Evolutionary conservation across 2,888 invertebrate genomes (phyloP).

Genomic region (Pyralis farinalis): DNA sequence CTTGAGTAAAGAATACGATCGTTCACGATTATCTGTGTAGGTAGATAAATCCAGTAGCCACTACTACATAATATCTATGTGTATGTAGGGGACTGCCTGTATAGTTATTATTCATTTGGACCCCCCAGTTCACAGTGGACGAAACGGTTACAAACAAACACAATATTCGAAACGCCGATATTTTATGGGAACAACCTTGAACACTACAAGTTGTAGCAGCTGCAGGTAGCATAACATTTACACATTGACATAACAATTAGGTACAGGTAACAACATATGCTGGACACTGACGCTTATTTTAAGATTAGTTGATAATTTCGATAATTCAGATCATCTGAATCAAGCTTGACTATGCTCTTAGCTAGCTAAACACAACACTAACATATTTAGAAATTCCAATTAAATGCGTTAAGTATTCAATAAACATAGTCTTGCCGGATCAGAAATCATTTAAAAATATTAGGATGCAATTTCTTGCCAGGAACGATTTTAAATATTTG

Average conservation of each 20-base stretch:
- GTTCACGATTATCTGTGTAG: constrained; percentile 50
- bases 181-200: constrained; percentile 4
- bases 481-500: too few relatives aligned
- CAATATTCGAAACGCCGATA: background rate
- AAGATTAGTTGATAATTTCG: too few relatives aligned
- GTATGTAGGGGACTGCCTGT: constrained; percentile 43
- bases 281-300: too few relatives aligned
- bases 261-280: background rate
- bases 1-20: background rate
- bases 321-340: too few relatives aligned
- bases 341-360: too few relatives aligned
- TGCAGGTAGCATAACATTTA: background rate
- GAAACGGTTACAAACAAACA: background rate
- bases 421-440: too few relatives aligned
- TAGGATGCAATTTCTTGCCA: too few relatives aligned
- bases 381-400: too few relatives aligned
- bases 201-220: background rate
- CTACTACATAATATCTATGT: constrained; percentile 20
- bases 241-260: background rate
- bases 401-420: too few relatives aligned
- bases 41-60: constrained; percentile 53
- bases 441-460: too few relatives aligned
- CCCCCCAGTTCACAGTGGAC: constrained; percentile 32
- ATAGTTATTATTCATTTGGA: constrained; percentile 51
- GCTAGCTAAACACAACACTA: too few relatives aligned